Conservation (phyloP, 2,113 vertebrate species). For the Neotragus moschatus region DNA sequence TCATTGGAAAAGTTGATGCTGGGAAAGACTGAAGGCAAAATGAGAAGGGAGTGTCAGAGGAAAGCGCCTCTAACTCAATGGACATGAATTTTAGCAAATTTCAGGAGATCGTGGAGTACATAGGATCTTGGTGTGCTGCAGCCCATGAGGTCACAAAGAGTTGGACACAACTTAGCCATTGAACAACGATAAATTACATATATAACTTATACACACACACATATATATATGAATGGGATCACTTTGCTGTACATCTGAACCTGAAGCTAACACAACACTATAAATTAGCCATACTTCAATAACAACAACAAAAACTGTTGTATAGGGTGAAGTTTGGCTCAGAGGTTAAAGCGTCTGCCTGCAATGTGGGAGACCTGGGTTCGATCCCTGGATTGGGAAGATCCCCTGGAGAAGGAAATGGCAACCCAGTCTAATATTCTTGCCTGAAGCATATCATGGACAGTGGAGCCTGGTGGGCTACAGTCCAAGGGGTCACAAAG, state of each 20-base stretch:
- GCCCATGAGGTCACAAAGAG: neutral
- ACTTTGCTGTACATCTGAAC: neutral
- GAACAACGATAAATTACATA: neutral
- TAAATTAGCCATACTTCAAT: neutral
- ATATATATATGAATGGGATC: neutral
- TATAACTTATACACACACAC: neutral
- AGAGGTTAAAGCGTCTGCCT: too few species aligned
- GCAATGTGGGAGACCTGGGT: too few species aligned
- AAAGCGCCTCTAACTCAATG: neutral
- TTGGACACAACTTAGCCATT: neutral
- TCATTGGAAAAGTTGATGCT: neutral
- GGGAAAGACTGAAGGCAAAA: neutral
- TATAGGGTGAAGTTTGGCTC: neutral
- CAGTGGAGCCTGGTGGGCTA: too few species aligned
- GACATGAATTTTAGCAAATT: neutral
- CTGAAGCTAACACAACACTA: neutral
- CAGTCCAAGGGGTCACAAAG: too few species aligned
- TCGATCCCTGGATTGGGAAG: fast-evolving
- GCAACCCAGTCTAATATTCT: too few species aligned
- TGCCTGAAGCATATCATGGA: too few species aligned
- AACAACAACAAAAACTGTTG: neutral
- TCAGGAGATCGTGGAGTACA: neutral
- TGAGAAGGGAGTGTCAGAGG: neutral
- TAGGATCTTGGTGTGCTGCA: neutral
- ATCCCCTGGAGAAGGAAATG: too few species aligned